Evolutionary conservation across 2,797 vertebrate species (phyloP).

Genomic region (Coregonus sp.): DNA sequence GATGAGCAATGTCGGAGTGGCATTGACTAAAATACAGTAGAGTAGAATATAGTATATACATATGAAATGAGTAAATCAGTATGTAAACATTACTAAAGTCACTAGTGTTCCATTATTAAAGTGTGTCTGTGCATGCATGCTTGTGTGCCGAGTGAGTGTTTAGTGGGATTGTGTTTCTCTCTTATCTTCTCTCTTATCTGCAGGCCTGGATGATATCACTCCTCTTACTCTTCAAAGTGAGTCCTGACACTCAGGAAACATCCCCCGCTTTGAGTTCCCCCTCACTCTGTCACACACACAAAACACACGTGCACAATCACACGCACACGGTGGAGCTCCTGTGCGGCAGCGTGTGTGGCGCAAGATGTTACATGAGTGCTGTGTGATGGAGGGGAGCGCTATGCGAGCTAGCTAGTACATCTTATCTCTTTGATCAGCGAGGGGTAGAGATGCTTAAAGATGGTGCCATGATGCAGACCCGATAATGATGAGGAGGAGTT

Average conservation of each 20-base stretch:
- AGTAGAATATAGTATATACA: too few relatives aligned
- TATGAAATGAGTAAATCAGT: too few relatives aligned
- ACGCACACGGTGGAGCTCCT: neutral
- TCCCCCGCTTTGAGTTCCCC: slow-evolving; percentile 33
- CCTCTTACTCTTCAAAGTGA: slow-evolving; percentile 70
- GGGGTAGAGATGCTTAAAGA: slow-evolving; percentile 35
- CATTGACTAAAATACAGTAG: too few relatives aligned
- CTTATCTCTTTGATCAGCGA: slow-evolving; percentile 55
- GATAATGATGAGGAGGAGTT: slow-evolving; percentile 53
- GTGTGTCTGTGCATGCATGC: slow-evolving; percentile 6
- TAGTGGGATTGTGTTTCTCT: slow-evolving; percentile 33
- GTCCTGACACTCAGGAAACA: slow-evolving; percentile 55
- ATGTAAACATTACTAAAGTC: too few relatives aligned
- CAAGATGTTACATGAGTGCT: slow-evolving; percentile 56
- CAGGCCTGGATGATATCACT: slow-evolving; percentile 34
- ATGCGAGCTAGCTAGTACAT: slow-evolving; percentile 22
- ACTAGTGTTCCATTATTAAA: too few relatives aligned
- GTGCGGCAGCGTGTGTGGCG: slow-evolving; percentile 28
- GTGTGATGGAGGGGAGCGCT: slow-evolving; percentile 39
- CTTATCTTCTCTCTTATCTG: slow-evolving; percentile 38
- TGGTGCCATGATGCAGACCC: slow-evolving; percentile 30
- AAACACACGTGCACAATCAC: slow-evolving; percentile 20
- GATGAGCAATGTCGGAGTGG: too few relatives aligned
- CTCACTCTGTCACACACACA: slow-evolving; percentile 15
- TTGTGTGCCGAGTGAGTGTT: slow-evolving; percentile 10